Evolutionary conservation across 1,140 invertebrate genomes (phyloP), one percentile per base, ranked within the genome.

Genomic region (Chironomus striatipennis): DNA sequence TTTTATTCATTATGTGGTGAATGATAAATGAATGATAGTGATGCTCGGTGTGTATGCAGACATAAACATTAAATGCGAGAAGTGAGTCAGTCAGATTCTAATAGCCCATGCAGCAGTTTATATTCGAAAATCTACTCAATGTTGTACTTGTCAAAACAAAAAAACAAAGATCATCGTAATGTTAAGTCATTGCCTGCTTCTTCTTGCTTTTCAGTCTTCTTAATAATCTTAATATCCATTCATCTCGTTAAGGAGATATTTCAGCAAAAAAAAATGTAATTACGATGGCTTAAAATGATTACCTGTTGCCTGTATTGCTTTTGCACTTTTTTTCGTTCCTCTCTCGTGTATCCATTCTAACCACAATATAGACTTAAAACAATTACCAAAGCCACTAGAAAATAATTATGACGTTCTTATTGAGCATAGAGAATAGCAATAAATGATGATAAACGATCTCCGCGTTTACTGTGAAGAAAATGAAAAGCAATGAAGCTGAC

Each of bases 391-490:
- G 65, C 65, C 65, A 70, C 65, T 70, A 70, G 65, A 70, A 10
- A 21, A 20, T 70, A 70, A 70, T 70, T 70, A 70, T 70, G 65
- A 70, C 65, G 65, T 70, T 70, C 65, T 70, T 20, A 70, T 70
- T 20, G 17, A 70, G 65, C 65, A 21, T 18, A 17, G 65, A 70
- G 65, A 70, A 20, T 70, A 21, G 65, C 18, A 70, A 21, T 70
- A 70, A 70, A 70, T 70, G 65, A 70, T 70, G 65, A 70, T 70
- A 70, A 70, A 70, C 20, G 65, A 70, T 70, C 17, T 70, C 24
- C 24, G 2, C 24, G 24, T 34, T 5, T 34, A 34, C 24, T 34
- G 24, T 34, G 24, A 34, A 34, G 24, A 34, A 34, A 34, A 34
- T 34, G n/a, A 20, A 9, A 10, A 47, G 8, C 12, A 57, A 15